Base-by-base conservation (phyloP, 2,113 vertebrate genomes). In the Opisthocomus hoazin region DNA sequence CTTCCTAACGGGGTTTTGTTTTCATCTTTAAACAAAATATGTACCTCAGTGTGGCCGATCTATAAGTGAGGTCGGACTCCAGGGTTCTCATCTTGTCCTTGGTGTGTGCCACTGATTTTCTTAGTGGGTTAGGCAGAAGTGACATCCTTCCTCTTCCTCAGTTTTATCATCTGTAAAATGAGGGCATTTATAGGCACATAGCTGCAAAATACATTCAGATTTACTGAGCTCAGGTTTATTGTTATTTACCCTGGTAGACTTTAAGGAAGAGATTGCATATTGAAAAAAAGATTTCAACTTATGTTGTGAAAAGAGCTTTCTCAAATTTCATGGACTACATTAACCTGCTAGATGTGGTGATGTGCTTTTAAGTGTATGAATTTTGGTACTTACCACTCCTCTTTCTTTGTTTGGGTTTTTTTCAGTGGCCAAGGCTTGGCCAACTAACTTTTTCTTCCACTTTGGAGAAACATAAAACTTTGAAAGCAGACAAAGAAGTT, bases 351-450 rank as follows among this genome's bases (percentile, higher is more conserved):
- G 39, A 43, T 69, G 39, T 89, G 53, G 7, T 80, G 43, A n/a
- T 51, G n/a, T 27, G 32, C 26, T 82, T 87, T 76, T 46, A 48
- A 15, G 20, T 39, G 29, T 66, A 32, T 11, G 11, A 12, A 30
- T 17, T 64, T 79, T 45, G 53, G 23, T 78, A 30, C 15, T 12
- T 89, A 7, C n/a, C 53, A 69, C 56, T 88, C 17, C 5, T 89
- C 41, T 78, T 64, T 43, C 54, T 66, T 57, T 34, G 9, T 10
- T 57, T 61, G 1, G 70, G 5, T 91, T 78, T 81, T 64, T n/a
- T 84, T 15, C 92, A 99, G 99, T 99, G 99, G 99, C 98, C 98
- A 32, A 96, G 95, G 11, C 76, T 99, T 79, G 99, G 99, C 11
- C 97, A 97, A 34, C 92, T 99, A 45, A 94, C 98, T 36, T 98